Evolutionary conservation across 2,888 invertebrate genomes (phyloP).

Genomic region (Salpingus planirostris): DNA sequence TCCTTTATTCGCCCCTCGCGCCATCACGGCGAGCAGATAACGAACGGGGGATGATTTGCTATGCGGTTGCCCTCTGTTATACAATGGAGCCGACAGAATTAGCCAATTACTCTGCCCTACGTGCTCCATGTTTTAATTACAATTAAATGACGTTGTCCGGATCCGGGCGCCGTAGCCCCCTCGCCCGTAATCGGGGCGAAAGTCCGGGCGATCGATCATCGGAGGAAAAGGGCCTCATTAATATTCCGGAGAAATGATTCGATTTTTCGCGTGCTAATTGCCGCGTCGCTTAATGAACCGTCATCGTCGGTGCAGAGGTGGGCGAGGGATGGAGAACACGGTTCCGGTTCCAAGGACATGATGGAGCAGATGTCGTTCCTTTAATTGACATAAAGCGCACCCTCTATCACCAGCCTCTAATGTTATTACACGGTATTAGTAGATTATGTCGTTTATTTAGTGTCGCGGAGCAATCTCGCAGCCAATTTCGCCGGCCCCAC

Average conservation of each 20-base stretch:
- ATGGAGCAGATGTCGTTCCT: conserved; percentile 5
- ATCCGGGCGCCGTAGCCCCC: too few relatives aligned
- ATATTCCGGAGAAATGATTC: too few relatives aligned
- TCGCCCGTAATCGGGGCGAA: too few relatives aligned
- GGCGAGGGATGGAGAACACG: too few relatives aligned
- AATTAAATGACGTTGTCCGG: conserved; percentile 41
- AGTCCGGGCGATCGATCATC: too few relatives aligned
- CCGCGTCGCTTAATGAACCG: too few relatives aligned
- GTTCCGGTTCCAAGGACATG: too few relatives aligned
- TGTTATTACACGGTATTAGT: conserved; percentile 31
- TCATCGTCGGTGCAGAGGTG: too few relatives aligned
- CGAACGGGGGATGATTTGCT: conserved; percentile 39
- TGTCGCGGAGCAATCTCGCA: conserved; percentile 28
- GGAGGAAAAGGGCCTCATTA: too few relatives aligned
- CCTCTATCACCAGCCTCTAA: conserved; percentile 17
- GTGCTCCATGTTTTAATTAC: conserved; percentile 42
- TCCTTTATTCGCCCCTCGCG: too few relatives aligned
- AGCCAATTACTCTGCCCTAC: conserved; percentile 41
- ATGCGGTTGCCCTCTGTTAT: conserved; percentile 43
- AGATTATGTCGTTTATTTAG: conserved; percentile 31
- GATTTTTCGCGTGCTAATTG: too few relatives aligned
- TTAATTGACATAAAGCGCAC: conserved; percentile 17
- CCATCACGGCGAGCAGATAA: too few relatives aligned
- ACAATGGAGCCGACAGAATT: conserved; percentile 41
- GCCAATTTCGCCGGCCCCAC: conserved; percentile 29